Conservation (phyloP, 92 coral and sea anemone species). For the Zoanthus gigantus region DNA sequence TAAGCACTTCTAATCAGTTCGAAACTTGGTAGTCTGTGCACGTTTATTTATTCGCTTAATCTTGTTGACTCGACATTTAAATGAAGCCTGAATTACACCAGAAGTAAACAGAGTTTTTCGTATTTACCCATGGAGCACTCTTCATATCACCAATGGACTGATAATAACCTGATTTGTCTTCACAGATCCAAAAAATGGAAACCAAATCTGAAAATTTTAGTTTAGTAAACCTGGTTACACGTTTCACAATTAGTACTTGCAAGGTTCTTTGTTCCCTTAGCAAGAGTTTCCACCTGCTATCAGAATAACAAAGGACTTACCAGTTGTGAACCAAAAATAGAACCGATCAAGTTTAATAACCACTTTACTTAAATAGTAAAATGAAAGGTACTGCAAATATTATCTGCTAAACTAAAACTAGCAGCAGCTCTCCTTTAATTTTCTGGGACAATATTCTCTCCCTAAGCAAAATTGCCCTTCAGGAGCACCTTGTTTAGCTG, state of each 20-base stretch:
- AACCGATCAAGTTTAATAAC: not conserved
- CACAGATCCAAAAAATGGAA: not conserved
- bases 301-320: not conserved
- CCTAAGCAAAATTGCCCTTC: no score
- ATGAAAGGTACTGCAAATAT: not conserved
- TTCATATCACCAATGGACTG: not conserved
- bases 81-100: not conserved
- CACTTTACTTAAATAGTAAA: not conserved
- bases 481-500: no score
- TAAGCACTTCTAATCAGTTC: no score
- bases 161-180: not conserved
- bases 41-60: no score
- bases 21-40: no score
- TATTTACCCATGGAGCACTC: not conserved
- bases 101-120: not conserved
- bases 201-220: not conserved
- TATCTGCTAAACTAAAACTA: no score
- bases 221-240: not conserved
- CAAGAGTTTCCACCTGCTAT: slow-evolving; percentile 1
- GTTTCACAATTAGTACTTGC: slow-evolving; percentile 6
- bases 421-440: no score
- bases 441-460: no score
- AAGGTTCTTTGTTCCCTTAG: not conserved
- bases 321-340: not conserved
- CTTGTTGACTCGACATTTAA: no score